These are phyloP conservation scores for Dasypus novemcinctus DNA, from an alignment of 2,113 vertebrate species.

Conservation along the genomic window DNA sequence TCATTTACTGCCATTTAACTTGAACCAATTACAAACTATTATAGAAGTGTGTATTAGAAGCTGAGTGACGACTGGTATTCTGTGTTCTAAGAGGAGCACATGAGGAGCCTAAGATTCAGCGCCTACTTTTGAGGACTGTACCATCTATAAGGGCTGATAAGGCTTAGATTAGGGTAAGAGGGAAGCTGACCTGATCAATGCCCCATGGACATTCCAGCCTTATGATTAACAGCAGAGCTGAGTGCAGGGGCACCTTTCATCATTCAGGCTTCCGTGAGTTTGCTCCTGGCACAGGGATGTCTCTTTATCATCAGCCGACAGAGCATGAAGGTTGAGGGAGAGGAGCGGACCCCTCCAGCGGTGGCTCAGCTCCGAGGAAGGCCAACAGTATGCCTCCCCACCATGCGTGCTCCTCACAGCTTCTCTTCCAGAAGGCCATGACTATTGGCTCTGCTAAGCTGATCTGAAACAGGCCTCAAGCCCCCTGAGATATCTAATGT, in stretches of 20 bases:
- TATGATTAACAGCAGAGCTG: fast-evolving
- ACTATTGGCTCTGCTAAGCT: not conserved
- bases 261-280: not conserved
- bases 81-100: not conserved
- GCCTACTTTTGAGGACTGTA: not conserved
- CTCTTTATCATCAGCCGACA: not conserved
- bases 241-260: not conserved
- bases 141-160: not conserved
- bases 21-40: not conserved
- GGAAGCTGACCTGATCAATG: not conserved
- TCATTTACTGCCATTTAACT: not conserved
- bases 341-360: not conserved
- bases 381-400: not conserved
- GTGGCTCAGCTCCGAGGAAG: not conserved
- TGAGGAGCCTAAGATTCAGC: not conserved
- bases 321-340: not conserved
- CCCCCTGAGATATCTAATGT: not conserved
- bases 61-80: not conserved
- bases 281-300: not conserved
- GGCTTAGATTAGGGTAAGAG: not conserved
- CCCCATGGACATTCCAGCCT: not conserved
- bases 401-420: not conserved
- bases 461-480: not conserved
- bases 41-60: not conserved
- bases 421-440: not conserved